Conservation (phyloP, 2,888 invertebrate genomes). For the Flabesymbios commensalis region DNA sequence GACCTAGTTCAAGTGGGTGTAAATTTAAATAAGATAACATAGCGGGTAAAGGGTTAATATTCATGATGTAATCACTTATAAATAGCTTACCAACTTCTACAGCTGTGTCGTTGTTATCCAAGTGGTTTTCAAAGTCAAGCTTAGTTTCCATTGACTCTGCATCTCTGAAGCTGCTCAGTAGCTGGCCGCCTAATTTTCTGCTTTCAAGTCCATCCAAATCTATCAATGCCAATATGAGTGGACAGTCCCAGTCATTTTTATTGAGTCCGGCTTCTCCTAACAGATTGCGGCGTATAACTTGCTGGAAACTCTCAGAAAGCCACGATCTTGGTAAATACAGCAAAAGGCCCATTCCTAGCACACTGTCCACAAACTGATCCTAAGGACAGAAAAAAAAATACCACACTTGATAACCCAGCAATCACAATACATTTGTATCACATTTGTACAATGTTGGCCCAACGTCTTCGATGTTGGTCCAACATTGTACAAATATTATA, state of each 20-base stretch:
- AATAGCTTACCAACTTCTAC: too few species aligned
- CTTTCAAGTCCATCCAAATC: conserved; percentile 72
- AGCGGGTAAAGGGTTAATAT: too few species aligned
- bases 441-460: too few species aligned
- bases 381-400: conserved; percentile 55
- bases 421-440: too few species aligned
- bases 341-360: conserved; percentile 88
- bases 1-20: too few species aligned
- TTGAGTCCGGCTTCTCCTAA: conserved; percentile 70
- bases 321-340: conserved; percentile 92
- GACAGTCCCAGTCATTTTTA: conserved; percentile 64
- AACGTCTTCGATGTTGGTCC: too few species aligned
- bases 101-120: too few species aligned
- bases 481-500: too few species aligned
- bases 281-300: conserved; percentile 76
- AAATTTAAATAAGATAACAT: too few species aligned
- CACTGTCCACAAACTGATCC: conserved; percentile 88
- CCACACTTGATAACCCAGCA: too few species aligned
- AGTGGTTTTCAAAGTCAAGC: too few species aligned
- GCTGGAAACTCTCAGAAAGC: conserved; percentile 90
- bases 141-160: background rate
- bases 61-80: too few species aligned
- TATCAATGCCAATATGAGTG: conserved; percentile 65
- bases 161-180: conserved; percentile 64
- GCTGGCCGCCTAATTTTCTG: conserved; percentile 71